Conservation (phyloP, 1,140 invertebrate species). For the Potamilus streckersoni region DNA sequence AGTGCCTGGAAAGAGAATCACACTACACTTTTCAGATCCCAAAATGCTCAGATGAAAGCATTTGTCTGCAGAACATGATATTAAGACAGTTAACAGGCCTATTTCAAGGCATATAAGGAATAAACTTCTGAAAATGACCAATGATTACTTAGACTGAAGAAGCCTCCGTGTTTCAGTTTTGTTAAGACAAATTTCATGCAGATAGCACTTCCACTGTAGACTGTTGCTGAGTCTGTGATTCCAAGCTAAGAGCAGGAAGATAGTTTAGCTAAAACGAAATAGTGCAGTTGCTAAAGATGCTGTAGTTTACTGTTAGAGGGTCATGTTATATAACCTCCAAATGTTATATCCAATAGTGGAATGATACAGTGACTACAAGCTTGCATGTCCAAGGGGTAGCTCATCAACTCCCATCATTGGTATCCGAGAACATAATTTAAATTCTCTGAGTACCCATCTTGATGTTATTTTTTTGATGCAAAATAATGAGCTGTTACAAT, state of each 20-base stretch:
- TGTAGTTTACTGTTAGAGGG: too few relatives aligned
- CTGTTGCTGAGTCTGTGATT: not conserved
- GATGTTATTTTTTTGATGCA: not conserved
- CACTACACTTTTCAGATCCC: conserved; percentile 13
- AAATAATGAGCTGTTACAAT: not conserved
- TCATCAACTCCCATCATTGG: not conserved
- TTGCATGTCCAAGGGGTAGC: not conserved
- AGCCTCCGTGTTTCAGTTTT: not conserved
- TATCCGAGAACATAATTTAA: not conserved
- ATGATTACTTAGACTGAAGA: not conserved
- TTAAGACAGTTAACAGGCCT: not conserved
- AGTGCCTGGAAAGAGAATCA: not conserved
- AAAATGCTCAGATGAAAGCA: conserved; percentile 3
- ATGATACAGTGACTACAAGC: not conserved
- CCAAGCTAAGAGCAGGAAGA: too few relatives aligned
- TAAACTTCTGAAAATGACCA: conserved; percentile 1
- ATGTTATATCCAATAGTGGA: too few relatives aligned
- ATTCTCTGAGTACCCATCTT: not conserved
- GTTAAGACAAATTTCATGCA: not conserved
- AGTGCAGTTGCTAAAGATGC: too few relatives aligned
- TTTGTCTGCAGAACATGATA: not conserved
- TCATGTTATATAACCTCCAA: too few relatives aligned
- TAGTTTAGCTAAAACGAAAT: too few relatives aligned
- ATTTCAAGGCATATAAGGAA: not conserved
- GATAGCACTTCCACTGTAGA: not conserved